Conservation (phyloP, 2,888 invertebrate genomes). For the Liodrosophila aerea region DNA sequence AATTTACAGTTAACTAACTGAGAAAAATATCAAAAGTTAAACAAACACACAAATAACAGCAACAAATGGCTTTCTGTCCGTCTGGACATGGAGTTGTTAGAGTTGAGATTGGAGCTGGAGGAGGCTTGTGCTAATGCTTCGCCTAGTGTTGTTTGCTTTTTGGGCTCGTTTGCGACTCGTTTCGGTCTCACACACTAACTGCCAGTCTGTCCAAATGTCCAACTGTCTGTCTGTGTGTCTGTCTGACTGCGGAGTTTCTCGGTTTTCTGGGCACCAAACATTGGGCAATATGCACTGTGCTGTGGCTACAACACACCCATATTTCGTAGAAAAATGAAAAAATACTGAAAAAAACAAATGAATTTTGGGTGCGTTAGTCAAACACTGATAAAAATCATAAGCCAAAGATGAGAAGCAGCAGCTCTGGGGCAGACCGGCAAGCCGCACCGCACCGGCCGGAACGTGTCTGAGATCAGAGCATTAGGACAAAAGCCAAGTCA, state of each 20-base stretch:
- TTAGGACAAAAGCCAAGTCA: slow-evolving; percentile 46
- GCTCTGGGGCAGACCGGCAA: background rate
- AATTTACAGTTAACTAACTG: slow-evolving; percentile 49
- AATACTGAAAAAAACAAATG: slow-evolving; percentile 10
- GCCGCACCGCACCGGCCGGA: too few species aligned
- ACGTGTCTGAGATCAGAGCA: slow-evolving; percentile 54
- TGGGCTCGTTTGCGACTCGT: slow-evolving; percentile 37
- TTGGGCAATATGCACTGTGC: slow-evolving; percentile 25
- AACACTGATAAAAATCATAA: slow-evolving; percentile 75
- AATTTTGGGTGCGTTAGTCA: slow-evolving; percentile 76
- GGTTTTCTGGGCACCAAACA: slow-evolving; percentile 23
- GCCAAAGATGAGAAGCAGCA: slow-evolving; percentile 54
- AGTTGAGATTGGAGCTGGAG: slow-evolving; percentile 23
- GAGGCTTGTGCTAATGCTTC: slow-evolving; percentile 45
- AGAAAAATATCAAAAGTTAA: slow-evolving; percentile 71
- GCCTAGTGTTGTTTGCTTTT: slow-evolving; percentile 34
- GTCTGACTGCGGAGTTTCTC: slow-evolving; percentile 2
- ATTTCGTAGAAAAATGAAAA: slow-evolving; percentile 47
- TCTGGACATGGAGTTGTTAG: slow-evolving; percentile 34
- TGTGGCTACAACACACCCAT: slow-evolving; percentile 53
- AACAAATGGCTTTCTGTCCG: background rate
- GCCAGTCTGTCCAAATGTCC: background rate
- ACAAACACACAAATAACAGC: slow-evolving; percentile 47
- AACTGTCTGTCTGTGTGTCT: background rate
- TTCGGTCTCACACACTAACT: slow-evolving; percentile 4